Base-by-base conservation (phyloP, 1,140 invertebrate genomes). In the Polypedilum vanderplanki region DNA sequence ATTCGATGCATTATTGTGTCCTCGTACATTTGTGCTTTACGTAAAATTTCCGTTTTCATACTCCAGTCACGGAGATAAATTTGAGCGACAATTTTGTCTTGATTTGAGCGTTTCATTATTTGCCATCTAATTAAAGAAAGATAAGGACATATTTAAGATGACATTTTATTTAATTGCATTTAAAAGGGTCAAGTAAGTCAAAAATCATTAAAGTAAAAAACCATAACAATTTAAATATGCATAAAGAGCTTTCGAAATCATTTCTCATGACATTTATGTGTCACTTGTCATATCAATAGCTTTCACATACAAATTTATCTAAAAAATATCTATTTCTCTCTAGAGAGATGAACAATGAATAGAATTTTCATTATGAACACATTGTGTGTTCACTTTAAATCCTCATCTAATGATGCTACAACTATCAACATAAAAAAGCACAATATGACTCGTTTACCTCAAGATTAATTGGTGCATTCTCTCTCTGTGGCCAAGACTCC, bases 401-500 rank as follows among this genome's bases (percentile, higher is more conserved):
- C 24, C 24, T 33, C 1, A 33, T 3, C 24, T 33, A 33, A 33
- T 33, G 24, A 33, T 5, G 24, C 5, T 33, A 33, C 24, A 3
- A 3, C 2, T 33, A 5, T 33, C 24, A 33, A 3, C 24, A 33
- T 33, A 33, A 33, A 33, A 33, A 33, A 33, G n/a, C 24, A 33
- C 5, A 33, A 33, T n/a, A 22, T 41, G 8, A 40, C 24, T 65
- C 74, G 24, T 33, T 82, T 81, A 89, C 89, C 89, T 87, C 8
- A 86, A 87, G 22, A 90, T 83, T 40, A 90, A 80, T 79, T 90
- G 88, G 77, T 90, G 85, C 73, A 89, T 81, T 77, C 89, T 82
- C 0, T 88, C 86, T 78, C 85, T 84, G 77, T 90, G 88, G 57
- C 89, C 89, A 73, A 84, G 83, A 73, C 84, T 85, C 73, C 89